Percentiles rank a stretch among this genome's conserved stretches.
These are phyloP conservation scores for Philhelius pedissequus DNA, from an alignment of 2,888 invertebrate species.

Conservation along the genomic window DNA sequence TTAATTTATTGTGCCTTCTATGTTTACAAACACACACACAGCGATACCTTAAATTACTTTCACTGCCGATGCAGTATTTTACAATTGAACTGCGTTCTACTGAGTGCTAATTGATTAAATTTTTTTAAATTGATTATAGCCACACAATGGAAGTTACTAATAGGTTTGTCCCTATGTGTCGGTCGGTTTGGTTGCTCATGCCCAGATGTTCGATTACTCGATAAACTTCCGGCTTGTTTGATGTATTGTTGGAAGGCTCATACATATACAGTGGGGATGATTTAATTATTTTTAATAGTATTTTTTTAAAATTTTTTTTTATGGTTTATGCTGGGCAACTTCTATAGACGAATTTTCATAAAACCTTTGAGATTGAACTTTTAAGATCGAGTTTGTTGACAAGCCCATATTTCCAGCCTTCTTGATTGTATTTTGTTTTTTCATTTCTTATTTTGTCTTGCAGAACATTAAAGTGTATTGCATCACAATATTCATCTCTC, in stretches of 20 bases:
- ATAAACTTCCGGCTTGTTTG: not conserved
- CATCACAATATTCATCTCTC: no score
- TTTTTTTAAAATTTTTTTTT: no score
- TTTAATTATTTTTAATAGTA: no score
- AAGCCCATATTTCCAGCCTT: no score
- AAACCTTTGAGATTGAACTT: no score
- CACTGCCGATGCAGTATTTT: not conserved
- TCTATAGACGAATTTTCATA: no score
- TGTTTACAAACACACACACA: not conserved
- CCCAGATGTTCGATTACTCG: slow-evolving; percentile 40
- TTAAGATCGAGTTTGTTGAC: no score
- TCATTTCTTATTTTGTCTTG: no score
- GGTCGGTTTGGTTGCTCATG: not conserved
- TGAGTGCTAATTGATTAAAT: slow-evolving; percentile 57
- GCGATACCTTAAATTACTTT: slow-evolving; percentile 13
- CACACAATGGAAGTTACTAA: not conserved
- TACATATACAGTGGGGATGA: no score
- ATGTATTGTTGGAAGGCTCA: not conserved
- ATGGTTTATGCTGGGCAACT: no score
- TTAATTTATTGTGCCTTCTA: slow-evolving; percentile 12
- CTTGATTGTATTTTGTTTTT: no score
- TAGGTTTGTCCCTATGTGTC: slow-evolving; percentile 19
- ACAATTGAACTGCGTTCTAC: slow-evolving; percentile 23
- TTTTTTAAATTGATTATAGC: slow-evolving; percentile 58
- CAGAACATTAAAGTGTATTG: no score